Conservation (phyloP, 1,140 invertebrate genomes). For the Idris sp. region DNA sequence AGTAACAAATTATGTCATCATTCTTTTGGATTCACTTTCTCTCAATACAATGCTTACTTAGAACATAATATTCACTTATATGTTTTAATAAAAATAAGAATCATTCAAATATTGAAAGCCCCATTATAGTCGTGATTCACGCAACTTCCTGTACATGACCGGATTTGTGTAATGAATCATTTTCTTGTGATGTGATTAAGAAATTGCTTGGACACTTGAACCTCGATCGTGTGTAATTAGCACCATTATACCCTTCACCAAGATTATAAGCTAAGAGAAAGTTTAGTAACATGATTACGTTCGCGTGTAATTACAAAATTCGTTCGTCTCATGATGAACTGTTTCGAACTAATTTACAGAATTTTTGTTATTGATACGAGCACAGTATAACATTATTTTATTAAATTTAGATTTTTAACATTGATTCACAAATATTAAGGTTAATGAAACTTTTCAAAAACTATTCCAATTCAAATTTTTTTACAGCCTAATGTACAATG, state of each 20-base stretch:
- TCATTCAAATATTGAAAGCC: constrained; percentile 16
- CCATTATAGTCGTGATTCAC: constrained; percentile 52
- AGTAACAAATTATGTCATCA: constrained; percentile 23
- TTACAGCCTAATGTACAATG: too few species aligned
- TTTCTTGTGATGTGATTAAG: constrained; percentile 62
- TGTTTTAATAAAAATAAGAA: constrained; percentile 38
- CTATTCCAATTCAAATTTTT: too few species aligned
- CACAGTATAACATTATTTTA: too few species aligned
- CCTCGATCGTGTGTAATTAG: constrained; percentile 55
- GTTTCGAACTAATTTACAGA: too few species aligned
- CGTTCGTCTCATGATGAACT: constrained; percentile 17
- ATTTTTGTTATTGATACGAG: too few species aligned
- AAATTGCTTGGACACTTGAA: constrained; percentile 62
- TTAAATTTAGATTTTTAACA: too few species aligned
- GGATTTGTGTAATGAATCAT: constrained; percentile 64
- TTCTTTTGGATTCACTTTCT: constrained; percentile 49
- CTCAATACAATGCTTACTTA: constrained; percentile 34
- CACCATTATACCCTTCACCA: constrained; percentile 57
- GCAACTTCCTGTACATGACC: constrained; percentile 59
- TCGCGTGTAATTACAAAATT: constrained; percentile 50
- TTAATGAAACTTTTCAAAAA: too few species aligned
- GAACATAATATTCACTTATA: constrained; percentile 26
- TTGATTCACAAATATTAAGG: too few species aligned
- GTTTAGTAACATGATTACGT: constrained; percentile 50
- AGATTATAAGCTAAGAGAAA: constrained; percentile 54